A percentile compares a stretch with the other conserved stretches of the same genome.
These are phyloP conservation scores for Fukomys damarensis DNA, from an alignment of 2,113 vertebrate species.

Conservation along the genomic window DNA sequence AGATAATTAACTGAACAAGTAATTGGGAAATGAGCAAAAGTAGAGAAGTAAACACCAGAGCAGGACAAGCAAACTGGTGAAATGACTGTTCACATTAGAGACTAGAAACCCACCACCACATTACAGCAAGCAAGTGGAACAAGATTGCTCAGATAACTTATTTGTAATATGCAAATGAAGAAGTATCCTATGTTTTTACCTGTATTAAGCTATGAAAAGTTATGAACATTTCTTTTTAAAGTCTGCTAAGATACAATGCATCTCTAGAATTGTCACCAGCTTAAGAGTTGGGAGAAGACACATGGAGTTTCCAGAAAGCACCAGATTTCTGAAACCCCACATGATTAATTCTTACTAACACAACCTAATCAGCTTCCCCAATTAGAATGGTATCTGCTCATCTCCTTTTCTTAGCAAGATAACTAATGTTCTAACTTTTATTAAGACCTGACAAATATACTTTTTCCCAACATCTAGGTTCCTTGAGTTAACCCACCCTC, in stretches of 20 bases:
- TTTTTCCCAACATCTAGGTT: not conserved
- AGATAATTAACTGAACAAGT: not conserved
- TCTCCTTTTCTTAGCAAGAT: conserved; percentile 26
- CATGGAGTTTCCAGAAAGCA: not conserved
- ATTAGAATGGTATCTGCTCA: conserved; percentile 42
- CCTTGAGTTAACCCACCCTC: not conserved
- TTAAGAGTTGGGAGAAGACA: not conserved
- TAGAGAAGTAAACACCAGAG: not conserved
- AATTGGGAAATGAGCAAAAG: not conserved
- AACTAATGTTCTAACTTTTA: not conserved
- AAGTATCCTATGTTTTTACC: not conserved
- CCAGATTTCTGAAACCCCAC: too few relatives aligned
- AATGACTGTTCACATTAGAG: not conserved
- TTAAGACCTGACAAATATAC: not conserved
- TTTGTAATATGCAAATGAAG: not conserved
- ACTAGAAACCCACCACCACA: not conserved
- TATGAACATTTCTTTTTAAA: not conserved
- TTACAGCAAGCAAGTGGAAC: not conserved
- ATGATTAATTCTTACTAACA: too few relatives aligned
- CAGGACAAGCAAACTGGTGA: not conserved
- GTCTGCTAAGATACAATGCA: not conserved
- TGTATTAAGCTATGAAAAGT: not conserved
- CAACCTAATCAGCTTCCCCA: conserved; percentile 40
- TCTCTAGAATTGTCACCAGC: not conserved
- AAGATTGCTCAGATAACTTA: not conserved